These are phyloP conservation scores for Aphelocoma californica DNA, from an alignment of 2,797 vertebrate genomes.

Conservation along the genomic window DNA sequence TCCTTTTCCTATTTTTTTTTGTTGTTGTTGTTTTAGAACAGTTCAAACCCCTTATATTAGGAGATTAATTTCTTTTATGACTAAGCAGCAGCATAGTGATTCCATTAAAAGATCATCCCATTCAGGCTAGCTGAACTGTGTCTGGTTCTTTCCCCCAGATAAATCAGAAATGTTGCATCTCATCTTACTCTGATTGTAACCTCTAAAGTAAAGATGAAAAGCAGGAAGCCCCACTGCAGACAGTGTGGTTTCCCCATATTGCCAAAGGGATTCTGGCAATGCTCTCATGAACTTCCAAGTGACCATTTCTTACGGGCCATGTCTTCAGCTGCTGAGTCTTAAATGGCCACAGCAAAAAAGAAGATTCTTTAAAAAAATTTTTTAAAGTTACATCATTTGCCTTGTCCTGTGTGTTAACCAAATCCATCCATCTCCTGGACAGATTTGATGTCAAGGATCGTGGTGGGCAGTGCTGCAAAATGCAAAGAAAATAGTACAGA, in stretches of 20 bases:
- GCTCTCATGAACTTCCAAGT: neutral
- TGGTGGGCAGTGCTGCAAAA: neutral
- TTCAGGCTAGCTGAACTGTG: neutral
- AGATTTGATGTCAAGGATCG: fast-evolving
- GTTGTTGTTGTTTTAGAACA: neutral
- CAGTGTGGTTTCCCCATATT: neutral
- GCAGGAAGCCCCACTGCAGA: neutral
- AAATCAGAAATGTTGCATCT: neutral
- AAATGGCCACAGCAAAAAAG: neutral
- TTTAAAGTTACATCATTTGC: neutral
- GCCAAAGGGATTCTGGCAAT: neutral
- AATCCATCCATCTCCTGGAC: neutral
- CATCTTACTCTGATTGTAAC: neutral
- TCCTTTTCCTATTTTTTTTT: neutral
- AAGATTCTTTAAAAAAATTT: neutral
- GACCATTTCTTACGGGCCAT: neutral
- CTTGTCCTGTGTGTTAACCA: neutral
- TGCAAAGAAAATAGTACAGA: neutral
- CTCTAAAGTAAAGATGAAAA: neutral
- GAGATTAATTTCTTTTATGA: constrained; percentile 30
- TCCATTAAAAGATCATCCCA: neutral
- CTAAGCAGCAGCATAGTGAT: neutral
- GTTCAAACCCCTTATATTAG: neutral
- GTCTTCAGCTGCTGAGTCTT: neutral
- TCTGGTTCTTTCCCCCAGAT: neutral